Percentiles rank a stretch among this genome's conserved stretches.
Evolutionary conservation across 2,113 vertebrate genomes (phyloP).

Genomic region (Maccullochella peelii): DNA sequence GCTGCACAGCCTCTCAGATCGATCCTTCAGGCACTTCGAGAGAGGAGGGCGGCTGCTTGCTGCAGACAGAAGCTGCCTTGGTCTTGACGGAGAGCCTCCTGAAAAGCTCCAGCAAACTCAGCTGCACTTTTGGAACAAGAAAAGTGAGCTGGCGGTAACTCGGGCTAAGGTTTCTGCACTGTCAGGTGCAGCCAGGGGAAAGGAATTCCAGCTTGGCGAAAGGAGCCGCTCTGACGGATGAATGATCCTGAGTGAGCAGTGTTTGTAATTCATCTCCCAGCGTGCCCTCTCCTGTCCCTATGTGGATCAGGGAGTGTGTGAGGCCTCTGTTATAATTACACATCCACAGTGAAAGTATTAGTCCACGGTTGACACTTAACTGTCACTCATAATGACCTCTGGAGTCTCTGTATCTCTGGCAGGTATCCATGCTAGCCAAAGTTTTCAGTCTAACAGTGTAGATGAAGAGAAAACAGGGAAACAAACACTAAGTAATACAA

Average conservation of each 20-base stretch:
- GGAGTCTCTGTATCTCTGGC: constrained; percentile 37
- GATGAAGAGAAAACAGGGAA: constrained; percentile 32
- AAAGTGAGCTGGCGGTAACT: constrained; percentile 29
- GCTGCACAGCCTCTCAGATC: neutral
- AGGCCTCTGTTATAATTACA: constrained; percentile 48
- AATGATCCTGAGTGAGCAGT: constrained; percentile 55
- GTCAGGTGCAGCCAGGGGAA: constrained; percentile 71
- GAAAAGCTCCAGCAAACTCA: constrained; percentile 53
- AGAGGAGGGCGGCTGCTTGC: constrained; percentile 22
- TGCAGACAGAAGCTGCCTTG: constrained; percentile 49
- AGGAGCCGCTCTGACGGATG: constrained; percentile 61
- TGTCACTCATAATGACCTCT: constrained; percentile 37
- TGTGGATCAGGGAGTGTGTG: constrained; percentile 36
- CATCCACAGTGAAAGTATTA: constrained; percentile 37
- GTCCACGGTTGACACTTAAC: neutral
- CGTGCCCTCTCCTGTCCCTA: constrained; percentile 50
- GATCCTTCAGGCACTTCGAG: constrained; percentile 16
- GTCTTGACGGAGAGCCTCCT: constrained; percentile 39
- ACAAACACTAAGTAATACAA: constrained; percentile 34
- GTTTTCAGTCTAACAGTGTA: constrained; percentile 17
- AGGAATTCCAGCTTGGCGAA: constrained; percentile 65
- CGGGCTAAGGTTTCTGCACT: constrained; percentile 64
- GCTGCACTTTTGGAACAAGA: constrained; percentile 56
- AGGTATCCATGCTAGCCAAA: constrained; percentile 34
- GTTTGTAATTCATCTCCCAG: constrained; percentile 70